Conservation (phyloP, 2,888 invertebrate genomes). For the Calameuta pallipes region DNA sequence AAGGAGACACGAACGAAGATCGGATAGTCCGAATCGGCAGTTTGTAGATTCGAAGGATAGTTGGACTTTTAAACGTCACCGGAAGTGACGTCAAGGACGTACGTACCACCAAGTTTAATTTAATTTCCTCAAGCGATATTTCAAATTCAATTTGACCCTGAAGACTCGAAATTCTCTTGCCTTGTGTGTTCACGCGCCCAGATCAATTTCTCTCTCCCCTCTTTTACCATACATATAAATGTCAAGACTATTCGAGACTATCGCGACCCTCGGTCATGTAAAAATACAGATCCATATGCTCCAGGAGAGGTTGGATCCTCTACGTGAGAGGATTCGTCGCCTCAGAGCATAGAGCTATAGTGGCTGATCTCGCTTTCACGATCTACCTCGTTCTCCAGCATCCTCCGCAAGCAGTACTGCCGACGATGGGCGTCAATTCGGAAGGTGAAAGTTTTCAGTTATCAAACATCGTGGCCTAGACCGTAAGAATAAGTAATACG, state of each 20-base stretch:
- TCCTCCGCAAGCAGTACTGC: background rate
- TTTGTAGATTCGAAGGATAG: background rate
- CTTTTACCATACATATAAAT: background rate
- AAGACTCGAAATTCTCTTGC: background rate
- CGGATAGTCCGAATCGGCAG: background rate
- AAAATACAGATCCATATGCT: too few species aligned
- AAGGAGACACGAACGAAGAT: background rate
- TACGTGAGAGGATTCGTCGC: background rate
- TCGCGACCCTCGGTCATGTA: too few species aligned
- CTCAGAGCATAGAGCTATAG: background rate
- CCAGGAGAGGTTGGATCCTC: background rate
- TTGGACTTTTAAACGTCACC: slow-evolving; percentile 1
- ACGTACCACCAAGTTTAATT: background rate
- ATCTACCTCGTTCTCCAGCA: background rate
- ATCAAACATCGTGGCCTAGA: slow-evolving; percentile 59
- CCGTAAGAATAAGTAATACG: slow-evolving; percentile 38
- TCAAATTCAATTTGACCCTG: background rate
- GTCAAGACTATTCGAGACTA: background rate
- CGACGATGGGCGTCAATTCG: background rate
- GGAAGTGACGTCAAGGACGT: background rate
- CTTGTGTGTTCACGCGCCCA: background rate
- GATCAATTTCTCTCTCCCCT: background rate
- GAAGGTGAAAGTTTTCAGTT: slow-evolving; percentile 59
- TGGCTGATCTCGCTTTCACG: background rate
- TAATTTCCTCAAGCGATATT: background rate